These are phyloP conservation scores for Helicoverpa armigera DNA, from an alignment of 1,140 invertebrate species.

Conservation along the genomic window DNA sequence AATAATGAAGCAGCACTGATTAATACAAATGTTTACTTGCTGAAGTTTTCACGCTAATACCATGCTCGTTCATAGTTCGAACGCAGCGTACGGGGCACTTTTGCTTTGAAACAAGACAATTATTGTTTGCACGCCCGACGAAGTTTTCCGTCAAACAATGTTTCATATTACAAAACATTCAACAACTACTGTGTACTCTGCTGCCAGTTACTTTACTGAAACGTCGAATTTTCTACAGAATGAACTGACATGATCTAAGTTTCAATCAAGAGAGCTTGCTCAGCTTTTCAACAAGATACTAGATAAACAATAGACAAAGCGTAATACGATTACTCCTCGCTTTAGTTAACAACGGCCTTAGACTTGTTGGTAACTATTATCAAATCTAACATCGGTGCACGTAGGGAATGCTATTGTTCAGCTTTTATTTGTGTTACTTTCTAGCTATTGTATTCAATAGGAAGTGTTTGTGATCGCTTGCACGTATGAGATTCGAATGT, in stretches of 20 bases:
- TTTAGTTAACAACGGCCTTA: constrained; percentile 4
- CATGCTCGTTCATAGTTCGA: background rate
- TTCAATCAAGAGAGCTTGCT: background rate
- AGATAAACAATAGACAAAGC: background rate
- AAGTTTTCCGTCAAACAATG: constrained; percentile 74
- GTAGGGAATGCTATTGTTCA: constrained; percentile 76
- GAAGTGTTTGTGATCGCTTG: constrained; percentile 52
- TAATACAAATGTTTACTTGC: constrained; percentile 31
- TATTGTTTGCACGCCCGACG: constrained; percentile 66
- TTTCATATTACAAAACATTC: constrained; percentile 75
- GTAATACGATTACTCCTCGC: background rate
- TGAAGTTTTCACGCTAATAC: constrained; percentile 40
- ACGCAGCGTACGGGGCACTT: constrained; percentile 39
- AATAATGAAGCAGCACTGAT: constrained; percentile 1
- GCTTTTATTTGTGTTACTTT: constrained; percentile 63
- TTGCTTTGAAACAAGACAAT: constrained; percentile 65
- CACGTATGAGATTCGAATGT: constrained; percentile 53
- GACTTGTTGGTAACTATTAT: constrained; percentile 58
- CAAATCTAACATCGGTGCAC: constrained; percentile 60
- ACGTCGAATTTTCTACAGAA: constrained; percentile 24
- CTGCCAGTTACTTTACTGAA: constrained; percentile 41
- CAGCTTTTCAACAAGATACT: background rate
- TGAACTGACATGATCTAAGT: constrained; percentile 12
- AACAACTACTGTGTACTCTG: constrained; percentile 45
- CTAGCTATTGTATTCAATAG: constrained; percentile 71